Evolutionary conservation across 2,113 vertebrate species (phyloP), one percentile per base, ranked within the genome.

Genomic region (Lanius ludovicianus): DNA sequence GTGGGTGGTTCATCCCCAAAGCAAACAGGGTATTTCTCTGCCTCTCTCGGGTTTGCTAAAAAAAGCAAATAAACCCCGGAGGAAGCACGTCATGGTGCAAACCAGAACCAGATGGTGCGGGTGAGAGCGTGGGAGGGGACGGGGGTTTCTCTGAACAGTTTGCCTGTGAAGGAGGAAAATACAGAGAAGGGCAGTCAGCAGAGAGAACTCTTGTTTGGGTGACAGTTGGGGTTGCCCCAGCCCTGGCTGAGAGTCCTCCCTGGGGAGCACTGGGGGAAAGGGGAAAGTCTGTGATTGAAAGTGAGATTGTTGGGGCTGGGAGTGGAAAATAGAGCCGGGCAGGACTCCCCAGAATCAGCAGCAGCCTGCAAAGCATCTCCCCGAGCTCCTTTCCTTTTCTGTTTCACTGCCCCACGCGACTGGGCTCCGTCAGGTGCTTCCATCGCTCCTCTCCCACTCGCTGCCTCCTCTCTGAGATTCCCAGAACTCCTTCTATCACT

Each of bases 31-130:
- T 9, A 73, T 94, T 95, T 94, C 93, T 85, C 76, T 94, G 78
- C 67, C 57, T 65, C 70, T 63, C 77, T 70, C 55, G 16, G 81
- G 77, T 69, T 80, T 81, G 90, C 95, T 97, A 74, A 85, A 95
- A 93, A 92, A 94, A 91, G 90, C 90, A 95, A 96, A 84, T 55
- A 77, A 88, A 94, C 59, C 87, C 67, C 96, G 90, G 93, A 98
- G 98, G 99, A 99, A 99, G 97, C 98, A 60, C 98, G 98, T 98
- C 98, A 99, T 70, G 96, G 98, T 88, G 95, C 97, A 98, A 98
- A 98, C 96, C 97, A 92, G 97, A 98, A 98, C 94, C 98, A 99
- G 98, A 98, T 98, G 98, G 98, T 83, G 93, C 37, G 96, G 86
- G 96, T 73, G 97, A 96, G 96, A 75, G 93, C 59, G 96, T 84